Evolutionary conservation across 2,888 invertebrate genomes (phyloP).

Genomic region (Agrotis exclamationis): DNA sequence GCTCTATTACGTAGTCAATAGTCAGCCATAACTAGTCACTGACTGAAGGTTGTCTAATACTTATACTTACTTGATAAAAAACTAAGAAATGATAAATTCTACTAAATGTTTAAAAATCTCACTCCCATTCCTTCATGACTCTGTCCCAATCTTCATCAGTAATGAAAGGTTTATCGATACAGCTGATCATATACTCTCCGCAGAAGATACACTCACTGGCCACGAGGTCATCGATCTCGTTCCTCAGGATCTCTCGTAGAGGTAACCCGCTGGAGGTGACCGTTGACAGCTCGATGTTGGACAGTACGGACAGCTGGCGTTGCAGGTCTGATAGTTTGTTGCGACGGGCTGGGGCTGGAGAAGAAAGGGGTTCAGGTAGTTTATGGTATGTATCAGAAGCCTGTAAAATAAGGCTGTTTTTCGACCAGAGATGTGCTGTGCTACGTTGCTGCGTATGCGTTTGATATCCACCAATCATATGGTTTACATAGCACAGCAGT

Average conservation of each 20-base stretch:
- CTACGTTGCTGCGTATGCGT: too few species aligned
- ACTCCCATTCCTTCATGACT: constrained; percentile 97
- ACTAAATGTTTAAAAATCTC: constrained; percentile 25
- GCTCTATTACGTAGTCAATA: not conserved
- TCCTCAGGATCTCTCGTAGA: constrained; percentile 93
- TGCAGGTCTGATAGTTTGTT: constrained; percentile 93
- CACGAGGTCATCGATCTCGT: constrained; percentile 96
- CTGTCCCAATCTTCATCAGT: constrained; percentile 95
- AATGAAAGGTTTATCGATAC: constrained; percentile 97
- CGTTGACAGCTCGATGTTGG: constrained; percentile 86
- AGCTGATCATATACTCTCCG: constrained; percentile 97
- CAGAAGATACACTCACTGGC: constrained; percentile 98
- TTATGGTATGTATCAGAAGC: not conserved
- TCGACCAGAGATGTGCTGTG: too few species aligned
- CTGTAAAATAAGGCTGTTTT: too few species aligned
- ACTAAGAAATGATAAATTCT: constrained; percentile 3
- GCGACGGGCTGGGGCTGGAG: constrained; percentile 89
- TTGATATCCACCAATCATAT: too few species aligned
- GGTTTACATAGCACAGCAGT: too few species aligned
- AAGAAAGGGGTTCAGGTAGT: not conserved
- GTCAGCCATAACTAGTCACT: not conserved
- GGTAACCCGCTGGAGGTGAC: constrained; percentile 84
- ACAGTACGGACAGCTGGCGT: constrained; percentile 91
- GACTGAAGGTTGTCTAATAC: not conserved
- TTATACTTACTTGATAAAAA: too few species aligned